A percentile compares a stretch with the other conserved stretches of the same genome.
These are phyloP conservation scores for Ictalurus furcatus DNA, from an alignment of 2,113 vertebrate species.

Conservation along the genomic window DNA sequence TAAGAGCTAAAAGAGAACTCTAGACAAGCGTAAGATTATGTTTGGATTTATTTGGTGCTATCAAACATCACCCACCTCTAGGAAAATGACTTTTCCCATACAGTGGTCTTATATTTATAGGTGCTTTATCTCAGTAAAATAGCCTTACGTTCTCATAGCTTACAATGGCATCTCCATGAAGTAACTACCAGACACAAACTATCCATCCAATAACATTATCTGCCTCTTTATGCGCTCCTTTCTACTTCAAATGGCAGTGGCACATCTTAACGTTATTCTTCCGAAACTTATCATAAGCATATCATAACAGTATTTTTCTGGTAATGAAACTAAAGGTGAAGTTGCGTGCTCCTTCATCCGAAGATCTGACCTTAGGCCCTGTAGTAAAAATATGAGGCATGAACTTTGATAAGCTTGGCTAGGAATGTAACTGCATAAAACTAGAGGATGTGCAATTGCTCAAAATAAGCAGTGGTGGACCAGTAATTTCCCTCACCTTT, in stretches of 20 bases:
- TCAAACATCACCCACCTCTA: conserved; percentile 11
- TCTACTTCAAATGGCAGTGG: conserved; percentile 1
- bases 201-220: background rate
- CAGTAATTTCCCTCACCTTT: conserved; percentile 52
- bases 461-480: conserved; percentile 56
- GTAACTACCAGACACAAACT: conserved; percentile 7
- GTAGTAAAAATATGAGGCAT: conserved; percentile 1
- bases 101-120: conserved; percentile 37
- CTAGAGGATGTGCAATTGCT: conserved; percentile 21
- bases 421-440: conserved; percentile 32
- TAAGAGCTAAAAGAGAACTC: conserved; percentile 9
- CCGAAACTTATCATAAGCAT: background rate
- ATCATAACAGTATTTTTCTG: conserved; percentile 14
- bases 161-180: conserved; percentile 41
- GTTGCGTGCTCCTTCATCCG: conserved; percentile 1
- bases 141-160: conserved; percentile 43
- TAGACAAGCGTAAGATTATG: conserved; percentile 1
- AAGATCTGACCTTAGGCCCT: background rate
- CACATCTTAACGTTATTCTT: background rate
- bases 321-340: conserved; percentile 1
- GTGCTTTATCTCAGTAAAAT: conserved; percentile 43
- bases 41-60: conserved; percentile 53
- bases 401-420: conserved; percentile 9
- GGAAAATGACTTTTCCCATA: conserved; percentile 44
- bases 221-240: conserved; percentile 5